A percentile compares a stretch with the other conserved stretches of the same genome.
Conservation (phyloP, 2,113 vertebrate genomes). For the Chamaetylas fuelleborni region DNA sequence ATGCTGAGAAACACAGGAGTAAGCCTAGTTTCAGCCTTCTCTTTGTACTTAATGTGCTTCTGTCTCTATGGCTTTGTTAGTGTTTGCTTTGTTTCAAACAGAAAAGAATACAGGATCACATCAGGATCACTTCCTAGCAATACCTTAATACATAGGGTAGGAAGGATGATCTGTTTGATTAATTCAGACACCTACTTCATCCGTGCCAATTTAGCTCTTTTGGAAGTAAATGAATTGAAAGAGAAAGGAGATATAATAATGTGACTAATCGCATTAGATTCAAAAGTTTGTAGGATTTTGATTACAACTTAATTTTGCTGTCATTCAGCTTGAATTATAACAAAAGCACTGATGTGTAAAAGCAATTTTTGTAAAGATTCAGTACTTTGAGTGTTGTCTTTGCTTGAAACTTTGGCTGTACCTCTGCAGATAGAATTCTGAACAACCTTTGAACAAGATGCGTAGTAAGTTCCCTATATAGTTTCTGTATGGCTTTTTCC, state of each 20-base stretch:
- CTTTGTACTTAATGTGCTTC: background rate
- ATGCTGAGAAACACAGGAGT: background rate
- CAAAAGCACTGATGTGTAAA: background rate
- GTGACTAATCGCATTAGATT: background rate
- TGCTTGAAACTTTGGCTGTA: background rate
- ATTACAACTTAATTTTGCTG: background rate
- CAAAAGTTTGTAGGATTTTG: background rate
- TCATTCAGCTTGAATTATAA: background rate
- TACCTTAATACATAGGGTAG: fast-evolving
- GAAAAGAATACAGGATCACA: background rate
- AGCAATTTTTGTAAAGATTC: background rate
- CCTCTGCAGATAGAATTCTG: background rate
- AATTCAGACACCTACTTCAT: background rate
- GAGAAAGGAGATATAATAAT: background rate
- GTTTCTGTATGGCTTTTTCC: background rate
- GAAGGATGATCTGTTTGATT: background rate
- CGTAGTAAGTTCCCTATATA: background rate
- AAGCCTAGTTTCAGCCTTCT: background rate
- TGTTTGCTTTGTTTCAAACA: background rate
- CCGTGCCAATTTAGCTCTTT: background rate
- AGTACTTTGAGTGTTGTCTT: background rate
- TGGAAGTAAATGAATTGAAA: background rate
- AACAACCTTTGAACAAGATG: background rate
- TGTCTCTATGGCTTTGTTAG: background rate
- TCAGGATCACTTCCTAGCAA: background rate